phyloP scores from a whole-genome alignment of 37 sponge, comb jelly and placozoan genomes.

The Halisarca cf. caerulea region DNA sequence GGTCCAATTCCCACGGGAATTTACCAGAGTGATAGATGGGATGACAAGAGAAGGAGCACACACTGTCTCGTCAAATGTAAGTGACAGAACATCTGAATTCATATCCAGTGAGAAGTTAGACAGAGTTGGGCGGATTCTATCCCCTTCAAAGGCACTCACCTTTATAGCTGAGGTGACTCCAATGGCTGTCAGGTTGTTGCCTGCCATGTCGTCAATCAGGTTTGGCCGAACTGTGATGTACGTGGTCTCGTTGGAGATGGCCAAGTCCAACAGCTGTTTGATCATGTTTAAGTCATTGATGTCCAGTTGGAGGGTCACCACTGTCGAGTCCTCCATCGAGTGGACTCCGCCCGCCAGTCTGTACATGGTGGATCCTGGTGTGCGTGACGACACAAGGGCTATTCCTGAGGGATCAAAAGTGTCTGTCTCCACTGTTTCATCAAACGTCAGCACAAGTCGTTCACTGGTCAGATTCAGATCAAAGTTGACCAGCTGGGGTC shows the following conservation, averaged over 20 bases:
- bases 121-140: slow-evolving; percentile 54
- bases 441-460: slow-evolving; percentile 68
- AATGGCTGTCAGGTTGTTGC: slow-evolving; percentile 46
- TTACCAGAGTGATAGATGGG: slow-evolving; percentile 56
- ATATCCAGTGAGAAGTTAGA: slow-evolving; percentile 76
- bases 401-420: slow-evolving; percentile 58
- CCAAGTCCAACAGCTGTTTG: slow-evolving; percentile 57
- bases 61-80: slow-evolving; percentile 91
- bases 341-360: slow-evolving; percentile 42
- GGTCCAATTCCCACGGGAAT: slow-evolving; percentile 21
- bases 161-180: slow-evolving; percentile 4
- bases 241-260: slow-evolving; percentile 50
- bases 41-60: slow-evolving; percentile 50
- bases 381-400: slow-evolving; percentile 46
- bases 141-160: slow-evolving; percentile 49
- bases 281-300: slow-evolving; percentile 76
- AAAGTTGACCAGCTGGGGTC: slow-evolving; percentile 59
- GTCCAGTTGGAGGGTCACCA: slow-evolving; percentile 51
- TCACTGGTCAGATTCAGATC: slow-evolving; percentile 76
- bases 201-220: slow-evolving; percentile 77
- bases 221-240: slow-evolving; percentile 19
- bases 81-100: slow-evolving; percentile 59
- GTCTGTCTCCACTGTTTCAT: slow-evolving; percentile 81
- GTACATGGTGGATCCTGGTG: slow-evolving; percentile 12
- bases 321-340: slow-evolving; percentile 65